A percentile compares a stretch with the other conserved stretches of the same genome.
Conservation (phyloP, 2,113 vertebrate genomes). For the Pluvialis apricaria region DNA sequence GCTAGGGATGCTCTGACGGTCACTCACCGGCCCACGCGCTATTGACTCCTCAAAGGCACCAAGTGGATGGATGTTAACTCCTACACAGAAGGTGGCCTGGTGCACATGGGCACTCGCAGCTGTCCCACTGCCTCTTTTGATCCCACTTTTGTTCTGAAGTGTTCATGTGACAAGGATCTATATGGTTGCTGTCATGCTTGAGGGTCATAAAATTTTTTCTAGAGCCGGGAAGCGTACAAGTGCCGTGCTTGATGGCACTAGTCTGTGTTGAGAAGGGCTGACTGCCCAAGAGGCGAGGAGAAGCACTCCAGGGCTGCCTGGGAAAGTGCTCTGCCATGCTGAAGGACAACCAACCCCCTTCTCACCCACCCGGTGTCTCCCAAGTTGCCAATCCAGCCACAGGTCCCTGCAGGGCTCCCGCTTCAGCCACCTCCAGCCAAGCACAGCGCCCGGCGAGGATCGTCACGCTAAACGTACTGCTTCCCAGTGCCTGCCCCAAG, state of each 20-base stretch:
- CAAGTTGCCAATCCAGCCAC: too few relatives aligned
- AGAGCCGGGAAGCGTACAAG: background rate
- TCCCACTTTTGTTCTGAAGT: background rate
- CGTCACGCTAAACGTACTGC: rapidly evolving
- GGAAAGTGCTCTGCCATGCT: background rate
- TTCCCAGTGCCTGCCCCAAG: background rate
- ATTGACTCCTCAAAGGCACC: background rate
- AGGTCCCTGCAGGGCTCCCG: background rate
- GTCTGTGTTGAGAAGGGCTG: background rate
- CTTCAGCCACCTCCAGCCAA: background rate
- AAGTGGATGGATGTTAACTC: background rate
- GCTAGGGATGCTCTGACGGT: background rate
- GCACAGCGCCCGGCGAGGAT: background rate
- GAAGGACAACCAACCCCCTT: background rate
- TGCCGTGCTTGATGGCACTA: background rate
- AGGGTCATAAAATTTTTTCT: background rate
- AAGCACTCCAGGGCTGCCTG: background rate
- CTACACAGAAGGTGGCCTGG: background rate
- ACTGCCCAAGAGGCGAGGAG: background rate
- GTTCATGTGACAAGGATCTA: rapidly evolving
- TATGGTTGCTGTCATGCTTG: background rate
- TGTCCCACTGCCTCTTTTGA: background rate
- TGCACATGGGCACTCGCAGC: too few relatives aligned
- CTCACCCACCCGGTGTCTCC: rapidly evolving
- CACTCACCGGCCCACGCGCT: rapidly evolving